Base-by-base conservation (phyloP, 1,140 invertebrate genomes). In the Meloidogyne exigua region DNA sequence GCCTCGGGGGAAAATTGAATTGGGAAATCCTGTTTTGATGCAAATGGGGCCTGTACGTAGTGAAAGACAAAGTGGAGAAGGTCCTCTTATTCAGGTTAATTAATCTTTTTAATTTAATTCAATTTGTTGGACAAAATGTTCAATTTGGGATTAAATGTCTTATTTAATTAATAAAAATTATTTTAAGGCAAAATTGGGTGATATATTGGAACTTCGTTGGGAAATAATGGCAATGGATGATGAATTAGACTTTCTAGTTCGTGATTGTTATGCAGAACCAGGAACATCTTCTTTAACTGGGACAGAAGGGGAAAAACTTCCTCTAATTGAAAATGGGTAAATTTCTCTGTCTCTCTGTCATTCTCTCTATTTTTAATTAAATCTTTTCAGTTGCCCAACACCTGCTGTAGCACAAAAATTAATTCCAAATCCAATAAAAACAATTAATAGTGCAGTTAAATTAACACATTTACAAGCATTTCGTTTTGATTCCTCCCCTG, bases 161-260 rank as follows among this genome's bases (percentile, higher is more conserved):
- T 42, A 68, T 26, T 26, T 68, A 10, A 21, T 21, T 11, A 28
- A 28, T 32, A 57, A 57, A 3, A 44, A 18, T 63, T 81, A n/a
- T 15, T n/a, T 36, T 82, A 23, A 85, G 70, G 85, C 85, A 36
- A 87, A 87, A 76, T 78, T 87, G 28, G 85, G 85, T 62, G 85
- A 87, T 57, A 87, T 88, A 75, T 78, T 87, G 12, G 86, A 88
- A 71, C 77, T 87, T 23, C 80, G 82, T 26, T 87, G 86, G 86
- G 85, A 87, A 68, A 86, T 87, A 23, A 88, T 87, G 86, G 85
- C 85, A 9, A 86, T 87, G 86, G 85, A 87, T 49, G 86, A 87
- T 23, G 86, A 87, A 75, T 75, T 87, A 62, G 85, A 87, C 72
- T 87, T 87, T 81, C 86, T 87, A 23, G 85, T 87, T 23, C 79